Base-by-base conservation (phyloP, 1,140 invertebrate species). In the Hesperophylax magnus region DNA sequence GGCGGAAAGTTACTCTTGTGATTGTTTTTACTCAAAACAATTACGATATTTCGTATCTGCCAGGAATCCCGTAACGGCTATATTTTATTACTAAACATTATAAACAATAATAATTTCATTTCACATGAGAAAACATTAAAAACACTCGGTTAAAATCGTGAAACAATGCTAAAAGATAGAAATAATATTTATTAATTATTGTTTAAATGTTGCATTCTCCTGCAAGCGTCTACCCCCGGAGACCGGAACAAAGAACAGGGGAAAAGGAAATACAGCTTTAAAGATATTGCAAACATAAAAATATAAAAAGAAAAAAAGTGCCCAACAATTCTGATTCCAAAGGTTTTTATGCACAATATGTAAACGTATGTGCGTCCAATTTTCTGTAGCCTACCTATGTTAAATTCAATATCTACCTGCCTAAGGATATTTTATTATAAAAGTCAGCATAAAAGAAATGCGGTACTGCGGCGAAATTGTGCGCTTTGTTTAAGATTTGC, bases 191-290 rank as follows among this genome's bases (percentile, higher is more conserved):
- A 39, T 39, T 39, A 1, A 39, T 39, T 39, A 3, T 9, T 39
- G 3, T 39, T 39, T 39, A 39, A 39, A 39, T 2, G 34, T 39
- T 39, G 3, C 63, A 34, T 54, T 27, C 9, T 39, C 78, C 69
- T 52, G 53, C 17, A n/a, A 31, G 47, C 54, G 78, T 67, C 27
- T 58, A 20, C 24, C 61, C 27, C 27, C 71, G 71, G 58, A 58
- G 22, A 69, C 74, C 72, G 80, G 80, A 78, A 81, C 80, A 81
- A 81, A 81, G 76, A 39, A 47, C 54, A 39, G 69, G 39, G 81
- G 76, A 74, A 39, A 63, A 82, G 81, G 81, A 82, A 82, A 65
- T 80, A 82, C 81, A 82, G 80, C 79, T 63, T n/a, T 71, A 39
- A 82, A 82, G 77, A 72, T 69, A 80, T 67, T 52, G 53, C 54